Conservation (phyloP, 1,140 invertebrate species). For the Aricia agestis region DNA sequence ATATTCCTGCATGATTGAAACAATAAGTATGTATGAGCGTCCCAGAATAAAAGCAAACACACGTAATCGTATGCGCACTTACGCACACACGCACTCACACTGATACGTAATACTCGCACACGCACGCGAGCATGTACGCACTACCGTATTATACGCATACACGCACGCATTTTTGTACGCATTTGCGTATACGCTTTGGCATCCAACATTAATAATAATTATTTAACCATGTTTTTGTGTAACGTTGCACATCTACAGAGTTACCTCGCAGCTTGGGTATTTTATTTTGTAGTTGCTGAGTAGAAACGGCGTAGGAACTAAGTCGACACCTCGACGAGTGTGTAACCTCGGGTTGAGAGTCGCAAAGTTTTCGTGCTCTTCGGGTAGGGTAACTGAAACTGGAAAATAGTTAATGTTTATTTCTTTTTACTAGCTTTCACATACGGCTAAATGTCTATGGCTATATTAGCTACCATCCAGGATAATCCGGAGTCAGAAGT, state of each 20-base stretch:
- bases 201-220: background rate
- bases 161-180: background rate
- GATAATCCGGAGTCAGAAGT: too few species aligned
- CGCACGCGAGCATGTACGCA: too few species aligned
- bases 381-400: conserved; percentile 37
- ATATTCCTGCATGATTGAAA: too few species aligned
- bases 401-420: background rate
- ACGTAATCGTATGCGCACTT: too few species aligned
- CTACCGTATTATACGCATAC: background rate
- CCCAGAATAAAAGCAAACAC: too few species aligned
- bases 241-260: conserved; percentile 36
- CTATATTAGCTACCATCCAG: too few species aligned
- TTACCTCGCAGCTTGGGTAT: conserved; percentile 55
- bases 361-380: conserved; percentile 35
- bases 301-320: conserved; percentile 69
- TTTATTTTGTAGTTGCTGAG: conserved; percentile 65
- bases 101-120: too few species aligned
- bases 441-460: too few species aligned
- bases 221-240: background rate
- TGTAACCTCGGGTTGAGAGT: conserved; percentile 41
- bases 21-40: too few species aligned
- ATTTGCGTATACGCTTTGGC: background rate
- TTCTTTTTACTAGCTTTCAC: background rate
- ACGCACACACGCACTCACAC: too few species aligned
- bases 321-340: conserved; percentile 45